phyloP scores from a whole-genome alignment of 2,888 invertebrate species.

The Sipha maydis region DNA sequence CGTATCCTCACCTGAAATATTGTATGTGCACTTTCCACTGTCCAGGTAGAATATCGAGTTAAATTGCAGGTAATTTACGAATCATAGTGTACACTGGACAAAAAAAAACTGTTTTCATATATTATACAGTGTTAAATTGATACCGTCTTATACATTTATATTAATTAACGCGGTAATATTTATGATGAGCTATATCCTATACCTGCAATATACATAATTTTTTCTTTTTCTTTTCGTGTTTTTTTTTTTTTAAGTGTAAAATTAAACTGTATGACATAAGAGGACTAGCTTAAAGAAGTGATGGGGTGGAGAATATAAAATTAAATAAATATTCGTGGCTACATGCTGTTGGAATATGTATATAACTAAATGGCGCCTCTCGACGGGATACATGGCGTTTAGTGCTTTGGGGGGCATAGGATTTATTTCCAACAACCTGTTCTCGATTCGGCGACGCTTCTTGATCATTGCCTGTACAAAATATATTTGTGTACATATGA shows the following conservation, averaged over 20 bases:
- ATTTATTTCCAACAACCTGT: conserved; percentile 59
- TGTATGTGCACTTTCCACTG: no score
- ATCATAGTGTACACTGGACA: no score
- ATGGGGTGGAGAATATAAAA: background rate
- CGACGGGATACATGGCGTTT: conserved; percentile 60
- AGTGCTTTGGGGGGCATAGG: conserved; percentile 56
- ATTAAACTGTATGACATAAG: background rate
- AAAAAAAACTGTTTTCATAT: background rate
- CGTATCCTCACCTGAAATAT: no score
- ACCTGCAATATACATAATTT: background rate
- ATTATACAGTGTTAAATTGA: background rate
- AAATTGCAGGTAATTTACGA: no score
- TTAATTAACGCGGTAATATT: conserved; percentile 42
- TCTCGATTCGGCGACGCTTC: conserved; percentile 47
- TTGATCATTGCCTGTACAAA: conserved; percentile 34
- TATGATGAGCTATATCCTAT: background rate
- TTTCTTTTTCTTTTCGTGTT: background rate
- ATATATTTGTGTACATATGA: background rate
- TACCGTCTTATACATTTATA: background rate
- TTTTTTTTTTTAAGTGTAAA: background rate
- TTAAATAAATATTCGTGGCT: background rate
- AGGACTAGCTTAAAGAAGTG: background rate
- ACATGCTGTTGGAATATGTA: conserved; percentile 16
- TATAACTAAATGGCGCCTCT: conserved; percentile 59
- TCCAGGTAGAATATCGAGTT: no score